Evolutionary conservation across 2,888 invertebrate genomes (phyloP).

Genomic region (Tribolium freemani): DNA sequence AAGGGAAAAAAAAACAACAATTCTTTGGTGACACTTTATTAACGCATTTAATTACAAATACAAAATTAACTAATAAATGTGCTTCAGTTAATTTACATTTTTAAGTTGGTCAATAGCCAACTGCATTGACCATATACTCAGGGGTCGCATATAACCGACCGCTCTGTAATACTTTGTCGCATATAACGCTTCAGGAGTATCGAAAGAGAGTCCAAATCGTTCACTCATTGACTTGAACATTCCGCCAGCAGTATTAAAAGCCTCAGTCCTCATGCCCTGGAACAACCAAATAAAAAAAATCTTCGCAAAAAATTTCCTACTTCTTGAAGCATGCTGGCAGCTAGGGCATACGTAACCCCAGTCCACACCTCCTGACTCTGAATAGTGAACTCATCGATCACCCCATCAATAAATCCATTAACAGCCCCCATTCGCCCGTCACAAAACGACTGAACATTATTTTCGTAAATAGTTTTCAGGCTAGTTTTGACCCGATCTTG

Average conservation of each 20-base stretch:
- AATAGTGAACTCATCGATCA: constrained; percentile 78
- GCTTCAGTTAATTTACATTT: background rate
- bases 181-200: constrained; percentile 95
- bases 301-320: constrained; percentile 64
- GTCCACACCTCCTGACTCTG: constrained; percentile 96
- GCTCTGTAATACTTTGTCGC: constrained; percentile 85
- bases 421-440: constrained; percentile 90
- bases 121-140: constrained; percentile 94
- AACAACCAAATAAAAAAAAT: constrained; percentile 47
- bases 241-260: constrained; percentile 90
- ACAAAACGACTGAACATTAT: constrained; percentile 86
- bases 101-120: constrained; percentile 72
- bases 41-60: background rate
- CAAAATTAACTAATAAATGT: too few species aligned
- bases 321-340: constrained; percentile 88
- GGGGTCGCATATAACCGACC: constrained; percentile 94
- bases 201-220: constrained; percentile 86
- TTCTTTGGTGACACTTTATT: background rate
- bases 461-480: constrained; percentile 81
- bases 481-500: constrained; percentile 81
- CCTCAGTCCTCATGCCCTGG: constrained; percentile 87
- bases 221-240: constrained; percentile 86
- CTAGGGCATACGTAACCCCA: constrained; percentile 89
- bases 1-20: background rate
- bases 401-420: constrained; percentile 85